Conservation (phyloP, 2,113 vertebrate species). For the Alectura lathami region DNA sequence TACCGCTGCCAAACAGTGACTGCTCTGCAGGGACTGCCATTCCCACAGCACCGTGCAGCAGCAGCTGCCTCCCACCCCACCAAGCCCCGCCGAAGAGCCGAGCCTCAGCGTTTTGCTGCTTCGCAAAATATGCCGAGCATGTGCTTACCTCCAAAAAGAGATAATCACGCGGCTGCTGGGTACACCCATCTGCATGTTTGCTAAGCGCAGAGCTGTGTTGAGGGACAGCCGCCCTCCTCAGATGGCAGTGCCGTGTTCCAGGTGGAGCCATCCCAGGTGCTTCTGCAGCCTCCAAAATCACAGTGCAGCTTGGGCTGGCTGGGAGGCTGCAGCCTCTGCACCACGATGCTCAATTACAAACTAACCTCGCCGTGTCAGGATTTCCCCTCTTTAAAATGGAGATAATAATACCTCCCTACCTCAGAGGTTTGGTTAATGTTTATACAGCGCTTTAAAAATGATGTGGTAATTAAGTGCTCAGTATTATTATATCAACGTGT, state of each 20-base stretch:
- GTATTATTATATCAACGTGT: conserved; percentile 58
- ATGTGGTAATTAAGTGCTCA: conserved; percentile 62
- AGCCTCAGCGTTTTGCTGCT: not conserved
- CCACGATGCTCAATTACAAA: not conserved
- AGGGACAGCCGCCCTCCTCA: not conserved
- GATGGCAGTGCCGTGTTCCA: accelerated
- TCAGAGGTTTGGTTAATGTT: conserved; percentile 62
- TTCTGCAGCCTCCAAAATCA: not conserved
- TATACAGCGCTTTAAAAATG: conserved; percentile 49
- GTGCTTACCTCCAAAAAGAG: not conserved
- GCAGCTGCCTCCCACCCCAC: not conserved
- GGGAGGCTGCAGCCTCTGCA: accelerated
- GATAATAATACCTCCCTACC: conserved; percentile 59
- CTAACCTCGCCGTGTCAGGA: not conserved
- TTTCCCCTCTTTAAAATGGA: conserved; percentile 17
- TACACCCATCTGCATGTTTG: not conserved
- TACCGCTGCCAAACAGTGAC: conserved; percentile 54
- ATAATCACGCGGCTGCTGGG: conserved; percentile 8
- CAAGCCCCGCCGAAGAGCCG: not conserved
- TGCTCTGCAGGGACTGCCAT: conserved; percentile 26
- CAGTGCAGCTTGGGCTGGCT: accelerated
- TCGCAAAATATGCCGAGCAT: not conserved
- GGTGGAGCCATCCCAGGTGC: not conserved
- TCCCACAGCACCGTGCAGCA: not conserved
- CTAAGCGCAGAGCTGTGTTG: not conserved